Conservation (phyloP, 1,140 invertebrate genomes). For the Bicyclus anynana region DNA sequence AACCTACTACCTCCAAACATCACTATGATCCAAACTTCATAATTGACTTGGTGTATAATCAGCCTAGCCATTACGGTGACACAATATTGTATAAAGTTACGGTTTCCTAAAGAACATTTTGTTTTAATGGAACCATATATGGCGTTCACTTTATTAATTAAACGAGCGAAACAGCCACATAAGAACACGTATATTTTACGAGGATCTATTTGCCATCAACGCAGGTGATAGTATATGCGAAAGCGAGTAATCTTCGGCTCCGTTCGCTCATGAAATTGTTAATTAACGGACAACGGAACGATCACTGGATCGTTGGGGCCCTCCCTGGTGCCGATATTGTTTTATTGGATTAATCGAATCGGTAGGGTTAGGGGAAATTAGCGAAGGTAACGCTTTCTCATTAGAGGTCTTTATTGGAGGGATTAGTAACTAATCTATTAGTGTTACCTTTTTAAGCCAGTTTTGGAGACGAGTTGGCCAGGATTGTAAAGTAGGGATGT, state of each 20-base stretch:
- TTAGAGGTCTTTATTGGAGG: conserved; percentile 13
- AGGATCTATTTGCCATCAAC: conserved; percentile 43
- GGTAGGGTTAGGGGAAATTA: conserved; percentile 17
- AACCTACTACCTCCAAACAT: too few species aligned
- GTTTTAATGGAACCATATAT: conserved; percentile 10
- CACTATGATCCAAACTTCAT: too few species aligned
- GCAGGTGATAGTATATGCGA: conserved; percentile 35
- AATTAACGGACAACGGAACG: conserved; percentile 45
- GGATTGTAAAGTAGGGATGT: background rate
- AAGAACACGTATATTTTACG: conserved; percentile 30
- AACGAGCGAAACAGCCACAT: background rate
- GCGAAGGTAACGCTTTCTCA: conserved; percentile 9
- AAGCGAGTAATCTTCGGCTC: conserved; percentile 36
- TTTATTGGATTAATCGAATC: conserved; percentile 21
- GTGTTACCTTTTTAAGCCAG: background rate
- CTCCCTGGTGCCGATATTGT: conserved; percentile 16
- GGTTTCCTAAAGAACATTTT: background rate
- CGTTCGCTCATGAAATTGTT: conserved; percentile 53
- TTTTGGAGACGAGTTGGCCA: background rate
- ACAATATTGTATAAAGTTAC: background rate
- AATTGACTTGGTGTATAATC: too few species aligned
- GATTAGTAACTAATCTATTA: conserved; percentile 15
- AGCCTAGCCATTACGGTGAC: too few species aligned
- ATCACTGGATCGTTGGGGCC: conserved; percentile 9
- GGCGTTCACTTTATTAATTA: conserved; percentile 39